Conservation (phyloP, 2,113 vertebrate species). For the Bos taurus region ARS-UCD2.0 NC_037357.1:31248001-31248500, state of each 20-base stretch:
- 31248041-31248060: background rate
- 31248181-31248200: background rate
- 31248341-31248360: slow-evolving; percentile 73
- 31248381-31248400: slow-evolving; percentile 68
- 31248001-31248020: background rate
- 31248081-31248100: background rate
- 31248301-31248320: slow-evolving; percentile 50
- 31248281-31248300: slow-evolving; percentile 69
- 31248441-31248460: slow-evolving; percentile 74
- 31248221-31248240: background rate
- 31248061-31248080: background rate
- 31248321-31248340: slow-evolving; percentile 68
- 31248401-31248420: slow-evolving; percentile 68
- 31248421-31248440: slow-evolving; percentile 75
- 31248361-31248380: slow-evolving; percentile 70
- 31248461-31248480: slow-evolving; percentile 72
- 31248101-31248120: background rate
- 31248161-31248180: background rate
- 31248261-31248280: slow-evolving; percentile 59
- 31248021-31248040: background rate
- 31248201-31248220: background rate
- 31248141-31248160: background rate
- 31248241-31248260: slow-evolving; percentile 33
- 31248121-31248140: background rate
- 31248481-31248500: slow-evolving; percentile 68